phyloP scores from a whole-genome alignment of 2,888 invertebrate species.

The Drosophila melanocephala region DNA sequence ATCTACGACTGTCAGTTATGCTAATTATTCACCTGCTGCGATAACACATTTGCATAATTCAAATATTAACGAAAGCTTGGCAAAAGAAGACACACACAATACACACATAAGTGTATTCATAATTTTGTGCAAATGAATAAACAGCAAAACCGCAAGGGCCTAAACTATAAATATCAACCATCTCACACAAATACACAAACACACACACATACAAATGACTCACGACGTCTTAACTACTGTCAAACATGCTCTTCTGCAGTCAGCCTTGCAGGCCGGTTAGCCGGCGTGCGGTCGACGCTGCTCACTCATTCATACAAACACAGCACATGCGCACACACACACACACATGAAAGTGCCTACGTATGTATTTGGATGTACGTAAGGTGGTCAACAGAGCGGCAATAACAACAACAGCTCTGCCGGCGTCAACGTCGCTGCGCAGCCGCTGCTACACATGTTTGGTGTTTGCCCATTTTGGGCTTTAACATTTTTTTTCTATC shows the following conservation, averaged over 20 bases:
- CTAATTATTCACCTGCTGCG: slow-evolving; percentile 69
- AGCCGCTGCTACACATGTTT: slow-evolving; percentile 71
- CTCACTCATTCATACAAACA: slow-evolving; percentile 66
- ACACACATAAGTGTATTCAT: slow-evolving; percentile 17
- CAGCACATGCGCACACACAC: slow-evolving; percentile 44
- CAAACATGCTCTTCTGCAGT: slow-evolving; percentile 54
- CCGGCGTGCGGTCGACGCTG: slow-evolving; percentile 46
- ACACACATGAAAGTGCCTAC: background rate
- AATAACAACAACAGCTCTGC: slow-evolving; percentile 57
- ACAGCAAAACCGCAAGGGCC: slow-evolving; percentile 49
- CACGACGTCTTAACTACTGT: slow-evolving; percentile 59
- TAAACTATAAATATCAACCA: slow-evolving; percentile 61
- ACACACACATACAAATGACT: slow-evolving; percentile 54
- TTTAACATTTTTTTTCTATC: slow-evolving; percentile 54
- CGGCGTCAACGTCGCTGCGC: slow-evolving; percentile 52
- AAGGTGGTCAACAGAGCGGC: slow-evolving; percentile 56
- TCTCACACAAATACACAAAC: slow-evolving; percentile 8
- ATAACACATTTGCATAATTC: slow-evolving; percentile 71
- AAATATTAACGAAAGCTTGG: slow-evolving; percentile 43
- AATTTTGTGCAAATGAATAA: slow-evolving; percentile 33
- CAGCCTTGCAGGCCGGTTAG: slow-evolving; percentile 58
- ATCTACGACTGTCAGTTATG: slow-evolving; percentile 43
- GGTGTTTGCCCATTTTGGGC: slow-evolving; percentile 70
- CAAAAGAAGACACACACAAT: slow-evolving; percentile 25
- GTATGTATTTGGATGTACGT: slow-evolving; percentile 21